Evolutionary conservation across 2,888 invertebrate species (phyloP).

Genomic region (Villa cingulata): DNA sequence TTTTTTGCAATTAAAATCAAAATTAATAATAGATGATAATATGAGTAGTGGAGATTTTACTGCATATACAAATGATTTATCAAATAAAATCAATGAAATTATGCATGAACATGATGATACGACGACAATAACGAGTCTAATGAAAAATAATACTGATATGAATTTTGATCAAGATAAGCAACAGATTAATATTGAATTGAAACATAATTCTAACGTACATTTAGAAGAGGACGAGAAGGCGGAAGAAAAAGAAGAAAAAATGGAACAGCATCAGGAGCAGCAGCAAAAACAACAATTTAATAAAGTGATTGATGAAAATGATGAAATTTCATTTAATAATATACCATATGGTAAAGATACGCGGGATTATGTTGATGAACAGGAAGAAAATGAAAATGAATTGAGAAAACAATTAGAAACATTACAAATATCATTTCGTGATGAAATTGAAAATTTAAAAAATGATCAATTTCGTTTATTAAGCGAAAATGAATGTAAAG

Average conservation of each 20-base stretch:
- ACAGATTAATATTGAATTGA: too few species aligned
- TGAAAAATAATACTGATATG: too few species aligned
- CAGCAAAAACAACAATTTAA: too few species aligned
- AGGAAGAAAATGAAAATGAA: background rate
- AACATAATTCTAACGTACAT: too few species aligned
- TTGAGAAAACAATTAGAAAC: background rate
- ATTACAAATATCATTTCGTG: background rate
- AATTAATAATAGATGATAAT: slow-evolving; percentile 1
- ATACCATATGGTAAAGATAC: too few species aligned
- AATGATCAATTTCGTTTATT: background rate
- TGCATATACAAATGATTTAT: slow-evolving; percentile 1
- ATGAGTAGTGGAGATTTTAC: slow-evolving; percentile 4
- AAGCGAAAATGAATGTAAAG: background rate
- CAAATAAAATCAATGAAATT: slow-evolving; percentile 1
- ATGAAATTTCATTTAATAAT: too few species aligned
- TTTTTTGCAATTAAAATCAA: slow-evolving; percentile 7
- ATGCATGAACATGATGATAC: background rate
- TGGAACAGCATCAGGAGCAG: background rate
- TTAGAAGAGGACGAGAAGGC: too few species aligned
- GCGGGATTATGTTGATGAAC: too few species aligned
- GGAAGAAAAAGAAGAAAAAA: too few species aligned
- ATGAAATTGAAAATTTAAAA: slow-evolving; percentile 1
- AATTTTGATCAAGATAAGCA: too few species aligned
- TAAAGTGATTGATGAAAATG: background rate
- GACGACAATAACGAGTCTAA: too few species aligned